These are phyloP conservation scores for Sporophila hypoxantha DNA, from an alignment of 2,113 vertebrate genomes.

Conservation along the genomic window DNA sequence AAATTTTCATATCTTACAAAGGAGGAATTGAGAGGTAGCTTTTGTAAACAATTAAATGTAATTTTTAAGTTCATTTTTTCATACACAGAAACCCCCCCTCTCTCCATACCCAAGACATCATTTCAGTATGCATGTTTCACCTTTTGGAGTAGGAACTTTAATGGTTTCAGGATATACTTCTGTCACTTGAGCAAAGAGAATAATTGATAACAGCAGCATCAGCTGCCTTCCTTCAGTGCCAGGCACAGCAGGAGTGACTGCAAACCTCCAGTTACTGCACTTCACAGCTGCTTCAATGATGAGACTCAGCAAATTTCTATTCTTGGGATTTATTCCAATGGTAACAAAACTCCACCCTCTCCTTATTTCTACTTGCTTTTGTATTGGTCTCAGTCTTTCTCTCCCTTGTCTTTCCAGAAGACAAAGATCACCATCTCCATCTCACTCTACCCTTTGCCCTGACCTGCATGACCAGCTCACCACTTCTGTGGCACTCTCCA, in stretches of 20 bases:
- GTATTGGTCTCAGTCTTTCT: background rate
- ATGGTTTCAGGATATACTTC: background rate
- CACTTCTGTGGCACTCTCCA: background rate
- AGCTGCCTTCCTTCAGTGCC: background rate
- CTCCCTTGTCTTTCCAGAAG: background rate
- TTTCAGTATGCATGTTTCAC: background rate
- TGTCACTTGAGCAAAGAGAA: slow-evolving; percentile 22
- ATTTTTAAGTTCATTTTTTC: background rate
- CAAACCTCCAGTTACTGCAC: background rate
- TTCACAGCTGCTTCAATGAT: background rate
- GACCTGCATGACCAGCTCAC: background rate
- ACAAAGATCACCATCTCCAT: background rate
- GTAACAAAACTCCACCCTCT: background rate
- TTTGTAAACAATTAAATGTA: background rate
- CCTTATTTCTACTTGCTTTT: background rate
- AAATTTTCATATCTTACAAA: background rate
- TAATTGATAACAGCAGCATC: background rate
- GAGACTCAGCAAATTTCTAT: background rate
- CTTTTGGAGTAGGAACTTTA: background rate
- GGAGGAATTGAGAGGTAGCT: background rate
- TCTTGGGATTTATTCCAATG: background rate
- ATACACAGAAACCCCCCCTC: background rate
- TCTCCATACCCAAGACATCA: background rate
- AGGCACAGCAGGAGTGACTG: background rate
- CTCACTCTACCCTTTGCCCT: rapidly evolving